Conservation (phyloP, 2,888 invertebrate species). For the Heteromurus nitidus region DNA sequence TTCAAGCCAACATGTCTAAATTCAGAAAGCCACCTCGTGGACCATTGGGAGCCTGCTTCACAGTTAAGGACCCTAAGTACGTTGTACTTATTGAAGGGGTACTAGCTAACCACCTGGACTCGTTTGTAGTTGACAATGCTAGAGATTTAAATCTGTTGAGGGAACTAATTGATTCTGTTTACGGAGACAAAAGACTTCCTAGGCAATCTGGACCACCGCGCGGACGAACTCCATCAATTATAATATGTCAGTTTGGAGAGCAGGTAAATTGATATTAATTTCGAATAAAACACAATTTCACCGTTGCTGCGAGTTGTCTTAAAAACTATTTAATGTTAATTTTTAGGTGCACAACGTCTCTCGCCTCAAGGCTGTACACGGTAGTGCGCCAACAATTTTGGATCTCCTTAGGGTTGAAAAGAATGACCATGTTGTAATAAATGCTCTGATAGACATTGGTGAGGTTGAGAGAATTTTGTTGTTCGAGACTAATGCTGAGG, state of each 20-base stretch:
- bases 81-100: constrained; percentile 64
- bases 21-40: constrained; percentile 67
- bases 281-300: no score
- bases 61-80: constrained; percentile 67
- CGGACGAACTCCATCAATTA: not conserved
- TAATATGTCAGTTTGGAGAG: constrained; percentile 2
- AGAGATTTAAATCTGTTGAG: constrained; percentile 55
- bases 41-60: constrained; percentile 70
- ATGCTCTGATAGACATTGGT: constrained; percentile 88
- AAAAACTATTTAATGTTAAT: constrained; percentile 1
- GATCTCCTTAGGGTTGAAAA: constrained; percentile 82
- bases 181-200: not conserved
- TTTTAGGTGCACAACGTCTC: constrained; percentile 39
- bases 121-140: constrained; percentile 65
- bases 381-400: constrained; percentile 79
- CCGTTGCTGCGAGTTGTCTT: no score
- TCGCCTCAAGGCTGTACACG: constrained; percentile 73
- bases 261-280: constrained; percentile 14
- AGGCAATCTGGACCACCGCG: constrained; percentile 8
- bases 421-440: constrained; percentile 85
- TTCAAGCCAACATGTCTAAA: constrained; percentile 50
- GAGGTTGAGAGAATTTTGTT: constrained; percentile 85
- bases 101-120: constrained; percentile 1
- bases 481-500: constrained; percentile 83
- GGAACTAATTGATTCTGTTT: constrained; percentile 29